These are phyloP conservation scores for Xerus rutilus DNA, from an alignment of 2,797 vertebrate species.

Conservation along the genomic window DNA sequence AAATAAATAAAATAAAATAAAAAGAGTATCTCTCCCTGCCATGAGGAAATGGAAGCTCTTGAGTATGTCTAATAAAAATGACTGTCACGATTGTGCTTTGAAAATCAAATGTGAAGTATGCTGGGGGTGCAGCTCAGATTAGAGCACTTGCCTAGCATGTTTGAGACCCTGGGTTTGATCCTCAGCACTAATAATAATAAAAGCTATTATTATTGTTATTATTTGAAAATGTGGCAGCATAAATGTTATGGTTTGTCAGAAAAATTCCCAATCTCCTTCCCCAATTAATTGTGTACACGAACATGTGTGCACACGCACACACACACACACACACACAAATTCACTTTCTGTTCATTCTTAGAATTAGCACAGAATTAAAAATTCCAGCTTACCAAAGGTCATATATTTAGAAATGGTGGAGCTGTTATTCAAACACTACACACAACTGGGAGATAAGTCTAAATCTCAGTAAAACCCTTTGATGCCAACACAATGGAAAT, in stretches of 20 bases:
- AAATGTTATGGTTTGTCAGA: not conserved
- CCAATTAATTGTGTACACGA: not conserved
- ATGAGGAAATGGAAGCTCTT: not conserved
- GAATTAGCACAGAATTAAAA: not conserved
- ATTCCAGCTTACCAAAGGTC: not conserved
- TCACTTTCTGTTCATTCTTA: not conserved
- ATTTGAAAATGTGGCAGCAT: not conserved
- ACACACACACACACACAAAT: too few relatives aligned
- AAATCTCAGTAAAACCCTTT: not conserved
- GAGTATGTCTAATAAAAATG: slow-evolving; percentile 1
- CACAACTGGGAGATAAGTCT: not conserved
- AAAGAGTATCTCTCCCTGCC: not conserved
- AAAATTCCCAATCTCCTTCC: not conserved
- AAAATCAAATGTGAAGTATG: not conserved
- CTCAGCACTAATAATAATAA: not conserved
- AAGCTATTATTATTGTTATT: too few relatives aligned
- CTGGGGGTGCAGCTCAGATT: not conserved
- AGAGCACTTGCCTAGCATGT: not conserved
- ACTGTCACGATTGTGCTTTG: not conserved
- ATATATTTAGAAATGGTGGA: not conserved
- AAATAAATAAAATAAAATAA: too few relatives aligned
- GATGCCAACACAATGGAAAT: not conserved
- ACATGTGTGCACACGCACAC: not conserved
- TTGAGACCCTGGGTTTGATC: not conserved
- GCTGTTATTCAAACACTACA: not conserved